Evolutionary conservation across 2,113 vertebrate species (phyloP).

Genomic region (Tupaia chinensis): DNA sequence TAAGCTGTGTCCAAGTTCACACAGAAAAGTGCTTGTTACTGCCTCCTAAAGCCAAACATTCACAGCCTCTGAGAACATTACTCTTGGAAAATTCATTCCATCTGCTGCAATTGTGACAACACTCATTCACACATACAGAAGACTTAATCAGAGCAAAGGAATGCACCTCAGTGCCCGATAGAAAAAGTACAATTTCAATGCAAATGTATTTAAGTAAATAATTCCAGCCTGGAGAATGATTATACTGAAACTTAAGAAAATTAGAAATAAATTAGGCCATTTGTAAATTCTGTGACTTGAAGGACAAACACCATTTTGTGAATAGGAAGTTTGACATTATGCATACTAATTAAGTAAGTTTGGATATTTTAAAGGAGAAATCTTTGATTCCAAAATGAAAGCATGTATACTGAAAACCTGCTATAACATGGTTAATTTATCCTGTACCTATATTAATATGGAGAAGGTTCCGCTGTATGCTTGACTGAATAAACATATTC

Average conservation of each 20-base stretch:
- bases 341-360: constrained; percentile 13
- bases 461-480: background rate
- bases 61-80: background rate
- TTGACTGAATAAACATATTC: constrained; percentile 41
- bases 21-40: background rate
- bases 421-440: background rate
- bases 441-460: background rate
- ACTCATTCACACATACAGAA: background rate
- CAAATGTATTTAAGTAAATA: constrained; percentile 43
- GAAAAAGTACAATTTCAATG: background rate
- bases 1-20: background rate
- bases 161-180: background rate
- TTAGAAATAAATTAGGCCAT: constrained; percentile 54
- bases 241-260: background rate
- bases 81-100: background rate
- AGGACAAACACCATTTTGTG: constrained; percentile 45
- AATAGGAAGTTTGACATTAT: constrained; percentile 1
- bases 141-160: constrained; percentile 21
- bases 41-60: background rate
- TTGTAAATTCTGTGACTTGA: constrained; percentile 41
- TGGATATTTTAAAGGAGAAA: constrained; percentile 24
- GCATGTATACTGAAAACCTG: background rate
- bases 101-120: background rate
- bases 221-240: constrained; percentile 25
- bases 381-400: constrained; percentile 6